These are phyloP conservation scores for Turritopsis rubra DNA, from an alignment of 30 jellyfish, hydroid and myxozoan species.

Conservation along the genomic window DNA sequence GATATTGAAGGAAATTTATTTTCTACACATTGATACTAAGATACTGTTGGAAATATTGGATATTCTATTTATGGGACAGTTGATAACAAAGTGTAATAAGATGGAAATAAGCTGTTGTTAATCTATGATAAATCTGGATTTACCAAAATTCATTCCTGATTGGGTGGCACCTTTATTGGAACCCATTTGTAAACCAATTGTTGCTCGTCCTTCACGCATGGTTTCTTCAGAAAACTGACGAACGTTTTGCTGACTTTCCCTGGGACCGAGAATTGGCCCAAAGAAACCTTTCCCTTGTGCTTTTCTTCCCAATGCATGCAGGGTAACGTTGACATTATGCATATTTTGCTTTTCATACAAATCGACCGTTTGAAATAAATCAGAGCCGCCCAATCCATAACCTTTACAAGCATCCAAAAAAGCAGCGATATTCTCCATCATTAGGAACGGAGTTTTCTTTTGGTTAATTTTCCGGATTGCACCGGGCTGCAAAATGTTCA, in stretches of 20 bases:
- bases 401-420: conserved; percentile 37
- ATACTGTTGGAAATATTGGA: neutral
- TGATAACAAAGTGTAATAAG: too few species aligned
- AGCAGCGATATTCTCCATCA: conserved; percentile 46
- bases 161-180: conserved; percentile 99
- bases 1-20: neutral
- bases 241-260: conserved; percentile 66
- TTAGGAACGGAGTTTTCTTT: conserved; percentile 46
- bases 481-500: conserved; percentile 27
- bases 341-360: conserved; percentile 43
- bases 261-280: conserved; percentile 94
- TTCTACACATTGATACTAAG: neutral
- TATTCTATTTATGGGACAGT: neutral
- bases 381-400: conserved; percentile 33
- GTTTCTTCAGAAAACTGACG: conserved; percentile 85
- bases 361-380: conserved; percentile 46
- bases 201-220: conserved; percentile 63
- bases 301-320: conserved; percentile 84
- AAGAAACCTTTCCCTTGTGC: conserved; percentile 45
- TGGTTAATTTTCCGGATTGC: conserved; percentile 28
- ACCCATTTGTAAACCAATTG: conserved; percentile 94
- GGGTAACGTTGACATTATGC: conserved; percentile 54
- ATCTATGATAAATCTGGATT: conserved; percentile 78
- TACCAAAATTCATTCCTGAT: conserved; percentile 97
- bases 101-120: too few species aligned